phyloP scores from a whole-genome alignment of 2,888 invertebrate genomes.

The Eurytoma californica region DNA sequence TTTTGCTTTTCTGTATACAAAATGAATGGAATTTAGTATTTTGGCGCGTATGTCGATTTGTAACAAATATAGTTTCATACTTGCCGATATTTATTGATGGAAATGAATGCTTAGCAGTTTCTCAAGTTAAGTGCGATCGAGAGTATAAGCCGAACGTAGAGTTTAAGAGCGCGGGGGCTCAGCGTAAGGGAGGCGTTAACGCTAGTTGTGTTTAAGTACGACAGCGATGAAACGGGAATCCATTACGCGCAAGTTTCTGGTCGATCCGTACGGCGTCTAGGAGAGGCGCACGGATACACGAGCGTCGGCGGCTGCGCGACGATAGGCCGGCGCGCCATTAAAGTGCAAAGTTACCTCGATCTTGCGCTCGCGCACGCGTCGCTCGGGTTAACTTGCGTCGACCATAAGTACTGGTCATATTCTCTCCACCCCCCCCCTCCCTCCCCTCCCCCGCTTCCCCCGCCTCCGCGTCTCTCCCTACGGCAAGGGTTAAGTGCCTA shows the following conservation, averaged over 20 bases:
- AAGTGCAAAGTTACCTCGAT: slow-evolving; percentile 52
- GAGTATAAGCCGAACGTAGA: neutral
- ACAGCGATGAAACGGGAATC: slow-evolving; percentile 8
- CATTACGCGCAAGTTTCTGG: slow-evolving; percentile 21
- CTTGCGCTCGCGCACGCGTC: neutral
- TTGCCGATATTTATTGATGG: too few species aligned
- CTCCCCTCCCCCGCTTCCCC: neutral
- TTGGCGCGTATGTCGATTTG: too few species aligned
- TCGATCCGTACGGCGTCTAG: neutral
- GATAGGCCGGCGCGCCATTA: slow-evolving; percentile 54
- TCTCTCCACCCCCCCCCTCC: neutral
- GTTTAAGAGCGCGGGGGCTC: neutral
- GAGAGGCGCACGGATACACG: neutral
- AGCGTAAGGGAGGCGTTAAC: neutral
- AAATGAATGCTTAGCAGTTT: too few species aligned
- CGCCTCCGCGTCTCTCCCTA: neutral
- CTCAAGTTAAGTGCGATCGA: too few species aligned
- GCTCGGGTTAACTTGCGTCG: slow-evolving; percentile 31
- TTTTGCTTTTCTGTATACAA: too few species aligned
- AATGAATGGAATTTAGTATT: too few species aligned
- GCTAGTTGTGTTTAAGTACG: neutral
- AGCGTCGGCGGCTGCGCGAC: slow-evolving; percentile 26
- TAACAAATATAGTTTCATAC: too few species aligned
- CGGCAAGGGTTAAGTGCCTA: slow-evolving; percentile 51
- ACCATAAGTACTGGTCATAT: slow-evolving; percentile 38